Evolutionary conservation across 1,140 invertebrate species (phyloP).

Genomic region (Ladona fulva): DNA sequence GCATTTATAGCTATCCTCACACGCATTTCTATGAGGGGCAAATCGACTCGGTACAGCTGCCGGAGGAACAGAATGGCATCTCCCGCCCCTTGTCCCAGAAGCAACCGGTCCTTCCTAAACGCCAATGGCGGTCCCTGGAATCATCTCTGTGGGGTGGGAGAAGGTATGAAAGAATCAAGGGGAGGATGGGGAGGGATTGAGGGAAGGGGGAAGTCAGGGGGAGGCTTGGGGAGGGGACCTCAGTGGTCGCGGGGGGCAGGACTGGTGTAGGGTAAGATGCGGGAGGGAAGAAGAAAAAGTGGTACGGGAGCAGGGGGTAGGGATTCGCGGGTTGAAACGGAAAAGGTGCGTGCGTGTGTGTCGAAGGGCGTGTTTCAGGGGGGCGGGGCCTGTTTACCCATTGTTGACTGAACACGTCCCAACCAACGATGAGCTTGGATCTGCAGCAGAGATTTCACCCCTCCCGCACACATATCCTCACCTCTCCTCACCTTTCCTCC

Average conservation of each 20-base stretch:
- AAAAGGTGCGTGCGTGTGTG: not conserved
- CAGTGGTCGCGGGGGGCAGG: not conserved
- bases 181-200: not conserved
- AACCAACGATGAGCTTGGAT: not conserved
- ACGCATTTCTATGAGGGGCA: not conserved
- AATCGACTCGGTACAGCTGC: not conserved
- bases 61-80: no score
- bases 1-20: not conserved
- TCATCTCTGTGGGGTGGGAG: not conserved
- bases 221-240: not conserved
- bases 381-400: not conserved
- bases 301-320: not conserved
- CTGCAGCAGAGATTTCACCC: not conserved
- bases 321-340: no score
- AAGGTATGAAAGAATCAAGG: no score
- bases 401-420: not conserved
- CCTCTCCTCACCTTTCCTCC: not conserved
- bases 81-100: no score
- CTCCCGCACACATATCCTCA: not conserved
- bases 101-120: no score
- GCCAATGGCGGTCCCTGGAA: no score
- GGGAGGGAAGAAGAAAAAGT: not conserved
- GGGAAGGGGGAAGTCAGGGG: not conserved
- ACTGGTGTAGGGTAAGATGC: not conserved
- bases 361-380: not conserved